Base-by-base conservation (phyloP, 2,888 invertebrate species). In the Folsomia manolachei region DNA sequence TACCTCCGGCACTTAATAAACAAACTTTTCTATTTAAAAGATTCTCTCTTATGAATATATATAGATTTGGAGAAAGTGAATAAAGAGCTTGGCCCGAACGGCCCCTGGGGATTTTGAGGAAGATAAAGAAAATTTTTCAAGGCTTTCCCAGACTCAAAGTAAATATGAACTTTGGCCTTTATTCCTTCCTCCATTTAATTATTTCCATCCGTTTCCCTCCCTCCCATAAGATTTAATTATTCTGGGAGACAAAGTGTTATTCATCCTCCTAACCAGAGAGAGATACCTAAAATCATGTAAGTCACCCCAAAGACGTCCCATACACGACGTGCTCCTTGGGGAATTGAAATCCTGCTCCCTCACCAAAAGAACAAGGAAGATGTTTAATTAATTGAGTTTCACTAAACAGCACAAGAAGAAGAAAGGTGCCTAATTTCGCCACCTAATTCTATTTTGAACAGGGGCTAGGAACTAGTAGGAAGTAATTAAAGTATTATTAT, bases 321-420 rank as follows among this genome's bases (percentile, higher is more conserved):
- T 23, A 18, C 27, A 23, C 39, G 2, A 27, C 27, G 19, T 69
- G 26, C 1, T 7, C 4, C 60, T 25, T 51, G n/a, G 39, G 14
- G 39, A 14, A 39, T 39, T 39, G 39, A 39, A 39, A 39, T 39
- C 39, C 39, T 39, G 39, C 14, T 4, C 4, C 39, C 39, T 14
- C 39, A 39, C 7, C 39, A 21, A 60, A n/a, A 24, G 25, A 23
- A 24, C 23, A 62, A 62, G 62, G 26, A 21, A 60, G 62, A 62
- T 62, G 62, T 62, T 19, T 62, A 62, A 62, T 62, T 62, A 62
- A 62, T 62, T 62, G 62, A 23, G 62, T 62, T 62, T 62, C 2
- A 18, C 2, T 21, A 62, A 25, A 25, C 62, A 62, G 62, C 7
- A 19, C 51, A n/a, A 23, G n/a, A 21, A n/a, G 7, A 60, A n/a